Percentiles rank a stretch among this genome's conserved stretches.
Evolutionary conservation across 2,888 invertebrate genomes (phyloP).

Genomic region (Mythimna impura): DNA sequence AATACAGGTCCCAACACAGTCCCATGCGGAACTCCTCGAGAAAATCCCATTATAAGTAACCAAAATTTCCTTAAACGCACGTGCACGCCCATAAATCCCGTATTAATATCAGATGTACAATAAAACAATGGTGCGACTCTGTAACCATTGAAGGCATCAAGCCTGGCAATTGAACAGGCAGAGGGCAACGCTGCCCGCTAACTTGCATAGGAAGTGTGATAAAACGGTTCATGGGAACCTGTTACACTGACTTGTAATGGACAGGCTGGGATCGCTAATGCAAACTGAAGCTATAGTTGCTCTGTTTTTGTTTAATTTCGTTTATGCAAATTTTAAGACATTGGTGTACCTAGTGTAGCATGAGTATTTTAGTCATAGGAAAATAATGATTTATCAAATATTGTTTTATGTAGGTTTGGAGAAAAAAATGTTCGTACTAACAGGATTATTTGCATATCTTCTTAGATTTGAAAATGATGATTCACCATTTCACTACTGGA

Average conservation of each 20-base stretch:
- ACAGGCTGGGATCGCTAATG: background rate
- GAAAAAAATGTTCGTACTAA: background rate
- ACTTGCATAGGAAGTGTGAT: constrained; percentile 77
- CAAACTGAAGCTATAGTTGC: background rate
- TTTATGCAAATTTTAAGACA: background rate
- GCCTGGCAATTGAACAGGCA: constrained; percentile 56
- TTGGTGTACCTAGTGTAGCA: background rate
- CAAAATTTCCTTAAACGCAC: constrained; percentile 42
- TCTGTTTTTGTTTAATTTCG: background rate
- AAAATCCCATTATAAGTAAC: constrained; percentile 22
- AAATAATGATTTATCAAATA: background rate
- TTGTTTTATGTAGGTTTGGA: background rate
- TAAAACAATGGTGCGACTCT: constrained; percentile 66
- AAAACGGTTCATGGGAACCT: constrained; percentile 71
- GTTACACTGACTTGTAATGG: constrained; percentile 65
- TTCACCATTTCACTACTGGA: background rate
- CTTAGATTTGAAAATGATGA: constrained; percentile 1
- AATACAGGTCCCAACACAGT: constrained; percentile 4
- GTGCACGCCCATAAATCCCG: constrained; percentile 47
- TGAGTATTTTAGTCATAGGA: background rate
- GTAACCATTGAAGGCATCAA: constrained; percentile 62
- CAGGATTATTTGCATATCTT: constrained; percentile 11
- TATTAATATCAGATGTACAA: constrained; percentile 60
- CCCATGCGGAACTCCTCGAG: constrained; percentile 18
- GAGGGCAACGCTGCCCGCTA: constrained; percentile 61